Percentiles rank a stretch among this genome's conserved stretches.
Conservation (phyloP, 2,797 vertebrate species). For the Kryptopterus vitreolus region DNA sequence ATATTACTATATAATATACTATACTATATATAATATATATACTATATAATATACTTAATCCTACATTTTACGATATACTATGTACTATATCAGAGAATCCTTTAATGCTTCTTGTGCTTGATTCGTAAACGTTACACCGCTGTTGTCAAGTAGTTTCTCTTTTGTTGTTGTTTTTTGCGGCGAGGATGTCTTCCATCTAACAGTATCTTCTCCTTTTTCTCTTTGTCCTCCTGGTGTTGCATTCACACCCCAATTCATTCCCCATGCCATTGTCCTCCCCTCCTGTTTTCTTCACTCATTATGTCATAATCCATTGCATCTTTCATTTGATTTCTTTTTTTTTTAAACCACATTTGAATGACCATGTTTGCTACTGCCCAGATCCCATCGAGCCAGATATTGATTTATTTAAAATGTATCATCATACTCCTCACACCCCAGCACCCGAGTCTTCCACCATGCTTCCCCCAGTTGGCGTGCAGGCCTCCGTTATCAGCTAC, state of each 20-base stretch:
- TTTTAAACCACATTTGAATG: constrained; percentile 4
- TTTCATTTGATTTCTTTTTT: constrained; percentile 38
- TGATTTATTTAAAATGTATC: constrained; percentile 97
- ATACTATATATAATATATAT: no score
- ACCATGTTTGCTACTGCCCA: constrained; percentile 67
- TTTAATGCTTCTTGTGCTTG: not conserved
- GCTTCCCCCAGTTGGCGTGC: constrained; percentile 98
- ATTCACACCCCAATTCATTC: constrained; percentile 17
- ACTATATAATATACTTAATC: no score
- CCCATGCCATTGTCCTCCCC: constrained; percentile 8
- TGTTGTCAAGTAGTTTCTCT: not conserved
- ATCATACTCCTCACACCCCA: constrained; percentile 99
- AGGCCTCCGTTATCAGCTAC: constrained; percentile 92
- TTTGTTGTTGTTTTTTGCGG: not conserved
- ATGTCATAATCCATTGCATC: constrained; percentile 60
- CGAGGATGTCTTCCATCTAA: constrained; percentile 32
- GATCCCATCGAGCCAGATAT: constrained; percentile 91
- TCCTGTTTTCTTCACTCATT: constrained; percentile 12
- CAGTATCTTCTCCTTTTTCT: constrained; percentile 44
- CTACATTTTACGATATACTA: no score
- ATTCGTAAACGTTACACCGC: not conserved
- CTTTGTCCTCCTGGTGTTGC: constrained; percentile 26
- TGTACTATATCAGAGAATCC: not conserved
- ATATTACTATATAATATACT: no score
- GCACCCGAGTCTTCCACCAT: constrained; percentile 98